Conservation (phyloP, 2,113 vertebrate genomes). For the Antigone vipio region DNA sequence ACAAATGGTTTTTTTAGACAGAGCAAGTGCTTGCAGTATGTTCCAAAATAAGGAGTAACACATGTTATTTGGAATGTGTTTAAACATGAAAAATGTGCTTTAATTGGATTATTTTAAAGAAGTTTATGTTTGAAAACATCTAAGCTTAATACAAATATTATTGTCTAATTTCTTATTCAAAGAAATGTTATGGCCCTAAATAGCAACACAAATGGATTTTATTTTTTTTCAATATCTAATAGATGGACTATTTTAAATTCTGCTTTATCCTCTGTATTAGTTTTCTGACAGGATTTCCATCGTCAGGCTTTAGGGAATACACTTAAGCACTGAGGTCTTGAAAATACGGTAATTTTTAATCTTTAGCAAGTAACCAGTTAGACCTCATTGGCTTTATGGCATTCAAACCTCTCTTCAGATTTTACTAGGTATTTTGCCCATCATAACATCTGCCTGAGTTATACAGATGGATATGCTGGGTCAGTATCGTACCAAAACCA, state of each 20-base stretch:
- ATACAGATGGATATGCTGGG: neutral
- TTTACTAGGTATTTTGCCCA: neutral
- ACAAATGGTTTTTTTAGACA: neutral
- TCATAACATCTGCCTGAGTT: neutral
- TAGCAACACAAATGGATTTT: neutral
- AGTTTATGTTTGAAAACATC: neutral
- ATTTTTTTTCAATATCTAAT: neutral
- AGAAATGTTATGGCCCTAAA: neutral
- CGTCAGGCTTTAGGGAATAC: neutral
- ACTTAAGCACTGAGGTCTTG: neutral
- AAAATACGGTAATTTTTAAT: neutral
- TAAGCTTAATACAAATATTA: neutral
- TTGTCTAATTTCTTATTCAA: neutral
- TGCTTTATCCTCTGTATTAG: neutral
- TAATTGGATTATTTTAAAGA: slow-evolving; percentile 12
- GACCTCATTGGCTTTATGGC: neutral
- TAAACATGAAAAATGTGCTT: neutral
- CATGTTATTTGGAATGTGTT: neutral
- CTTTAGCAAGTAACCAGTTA: neutral
- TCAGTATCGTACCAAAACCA: neutral
- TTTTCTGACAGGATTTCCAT: slow-evolving; percentile 19
- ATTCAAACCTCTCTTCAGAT: neutral
- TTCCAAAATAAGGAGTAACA: neutral
- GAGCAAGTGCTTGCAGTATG: neutral
- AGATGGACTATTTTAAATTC: slow-evolving; percentile 14